phyloP scores from a whole-genome alignment of 2,888 invertebrate genomes.

The Criorhina ranunculi region DNA sequence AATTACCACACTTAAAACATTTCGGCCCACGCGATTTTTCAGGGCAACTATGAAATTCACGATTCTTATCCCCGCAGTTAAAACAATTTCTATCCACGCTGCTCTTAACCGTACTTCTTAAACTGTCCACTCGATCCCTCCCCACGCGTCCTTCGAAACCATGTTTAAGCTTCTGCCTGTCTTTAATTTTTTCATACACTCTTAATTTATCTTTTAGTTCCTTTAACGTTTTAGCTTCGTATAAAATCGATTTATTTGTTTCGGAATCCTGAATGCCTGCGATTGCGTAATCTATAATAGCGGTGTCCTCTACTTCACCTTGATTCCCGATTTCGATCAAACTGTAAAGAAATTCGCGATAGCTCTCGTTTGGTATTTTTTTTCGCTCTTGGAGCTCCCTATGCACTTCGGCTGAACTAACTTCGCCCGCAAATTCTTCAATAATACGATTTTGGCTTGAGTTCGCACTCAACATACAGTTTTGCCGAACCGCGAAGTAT shows the following conservation, averaged over 20 bases:
- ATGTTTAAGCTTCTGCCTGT: no score
- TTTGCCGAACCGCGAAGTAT: neutral
- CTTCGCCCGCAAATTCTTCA: neutral
- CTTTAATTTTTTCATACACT: neutral
- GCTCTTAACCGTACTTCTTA: no score
- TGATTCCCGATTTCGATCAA: slow-evolving; percentile 29
- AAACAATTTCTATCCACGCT: no score
- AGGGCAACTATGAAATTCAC: slow-evolving; percentile 1
- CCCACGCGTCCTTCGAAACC: no score
- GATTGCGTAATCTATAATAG: slow-evolving; percentile 27
- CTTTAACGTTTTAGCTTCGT: slow-evolving; percentile 25
- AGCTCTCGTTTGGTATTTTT: slow-evolving; percentile 7
- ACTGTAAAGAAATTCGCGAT: slow-evolving; percentile 26
- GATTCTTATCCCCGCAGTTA: neutral
- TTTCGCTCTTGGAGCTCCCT: slow-evolving; percentile 8
- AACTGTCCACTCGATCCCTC: no score
- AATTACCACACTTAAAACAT: slow-evolving; percentile 32
- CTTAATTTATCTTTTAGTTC: slow-evolving; percentile 26
- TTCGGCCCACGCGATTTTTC: slow-evolving; percentile 27
- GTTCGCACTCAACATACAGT: neutral
- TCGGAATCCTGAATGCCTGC: slow-evolving; percentile 9
- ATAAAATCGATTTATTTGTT: slow-evolving; percentile 18
- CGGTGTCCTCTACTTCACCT: slow-evolving; percentile 17
- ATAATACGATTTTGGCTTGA: slow-evolving; percentile 4
- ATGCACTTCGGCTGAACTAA: slow-evolving; percentile 7